Percentiles rank a stretch among this genome's conserved stretches.
phyloP scores from a whole-genome alignment of 2,797 vertebrate genomes.

The Loriculus beryllinus region DNA sequence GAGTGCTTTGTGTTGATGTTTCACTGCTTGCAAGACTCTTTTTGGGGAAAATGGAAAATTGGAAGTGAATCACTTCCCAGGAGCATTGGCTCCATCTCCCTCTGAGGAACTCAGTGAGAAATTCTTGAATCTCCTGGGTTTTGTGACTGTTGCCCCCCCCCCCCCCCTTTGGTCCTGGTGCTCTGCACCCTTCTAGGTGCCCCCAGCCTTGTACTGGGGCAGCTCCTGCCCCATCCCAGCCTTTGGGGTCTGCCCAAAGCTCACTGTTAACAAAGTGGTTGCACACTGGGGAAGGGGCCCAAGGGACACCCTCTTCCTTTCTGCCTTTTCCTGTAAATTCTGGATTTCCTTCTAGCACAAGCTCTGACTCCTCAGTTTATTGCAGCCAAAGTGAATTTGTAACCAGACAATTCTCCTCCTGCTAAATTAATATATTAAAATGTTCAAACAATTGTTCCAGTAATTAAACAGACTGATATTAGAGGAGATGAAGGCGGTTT shows the following conservation, averaged over 20 bases:
- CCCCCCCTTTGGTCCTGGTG: neutral
- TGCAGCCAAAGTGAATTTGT: constrained; percentile 31
- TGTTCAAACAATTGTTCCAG: constrained; percentile 71
- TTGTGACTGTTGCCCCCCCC: fast-evolving
- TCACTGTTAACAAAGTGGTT: neutral
- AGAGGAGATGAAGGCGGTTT: constrained; percentile 52
- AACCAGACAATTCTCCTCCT: constrained; percentile 50
- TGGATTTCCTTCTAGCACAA: neutral
- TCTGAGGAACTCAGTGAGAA: neutral
- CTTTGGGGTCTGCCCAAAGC: fast-evolving
- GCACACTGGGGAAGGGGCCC: neutral
- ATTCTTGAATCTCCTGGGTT: neutral
- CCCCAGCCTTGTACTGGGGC: neutral
- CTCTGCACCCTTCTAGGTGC: neutral
- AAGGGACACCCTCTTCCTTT: neutral
- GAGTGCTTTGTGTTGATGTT: neutral
- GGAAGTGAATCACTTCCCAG: fast-evolving
- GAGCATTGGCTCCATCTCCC: fast-evolving
- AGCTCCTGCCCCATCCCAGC: neutral
- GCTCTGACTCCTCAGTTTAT: neutral
- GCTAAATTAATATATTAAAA: constrained; percentile 69
- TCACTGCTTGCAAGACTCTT: neutral
- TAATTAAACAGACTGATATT: constrained; percentile 72
- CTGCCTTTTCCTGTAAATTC: neutral
- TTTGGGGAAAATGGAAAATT: neutral